Base-by-base conservation (phyloP, 2,888 invertebrate species). In the Apodemia mormo region DNA sequence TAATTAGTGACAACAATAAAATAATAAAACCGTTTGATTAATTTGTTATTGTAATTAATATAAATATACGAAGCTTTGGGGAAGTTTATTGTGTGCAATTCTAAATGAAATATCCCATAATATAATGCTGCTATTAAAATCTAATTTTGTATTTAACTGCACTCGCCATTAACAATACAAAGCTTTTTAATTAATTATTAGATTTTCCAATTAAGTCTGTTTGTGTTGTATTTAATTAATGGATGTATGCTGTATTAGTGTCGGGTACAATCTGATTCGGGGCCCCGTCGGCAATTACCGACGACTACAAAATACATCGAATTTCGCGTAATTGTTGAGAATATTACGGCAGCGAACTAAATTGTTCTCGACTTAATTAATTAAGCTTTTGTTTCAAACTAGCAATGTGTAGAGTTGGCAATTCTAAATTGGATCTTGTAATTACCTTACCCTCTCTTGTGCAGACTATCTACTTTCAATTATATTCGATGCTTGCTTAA, bases 361-460 rank as follows among this genome's bases (percentile, higher is more conserved):
- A 93, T 93, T 93, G 93, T 93, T 93, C 91, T 90, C 90, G 91
- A 91, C 92, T 92, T 92, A 93, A 93, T 93, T 93, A 93, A 92
- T 93, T 93, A 92, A 93, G 92, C 92, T 92, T 92, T 92, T 93
- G 93, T 93, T 92, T 92, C 92, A 91, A 93, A 93, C 93, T 93
- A 91, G 92, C 92, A 91, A 92, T 92, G 92, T 92, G 92, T 93
- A 92, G 91, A 93, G 91, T 92, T 92, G 92, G 92, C 92, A 93
- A 92, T 92, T 92, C 92, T 91, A 92, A 93, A 93, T 93, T 93
- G 92, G 92, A 92, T 93, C 92, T 92, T 91, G 92, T 93, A 93
- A 93, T 93, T 92, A 92, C 92, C 92, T 87, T 90, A 87, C 90
- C 90, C 90, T 88, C 49, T 49, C 90, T 88, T 89, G 89, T 88